phyloP scores from a whole-genome alignment of 1,140 invertebrate genomes.

The Lethrus apterus region DNA sequence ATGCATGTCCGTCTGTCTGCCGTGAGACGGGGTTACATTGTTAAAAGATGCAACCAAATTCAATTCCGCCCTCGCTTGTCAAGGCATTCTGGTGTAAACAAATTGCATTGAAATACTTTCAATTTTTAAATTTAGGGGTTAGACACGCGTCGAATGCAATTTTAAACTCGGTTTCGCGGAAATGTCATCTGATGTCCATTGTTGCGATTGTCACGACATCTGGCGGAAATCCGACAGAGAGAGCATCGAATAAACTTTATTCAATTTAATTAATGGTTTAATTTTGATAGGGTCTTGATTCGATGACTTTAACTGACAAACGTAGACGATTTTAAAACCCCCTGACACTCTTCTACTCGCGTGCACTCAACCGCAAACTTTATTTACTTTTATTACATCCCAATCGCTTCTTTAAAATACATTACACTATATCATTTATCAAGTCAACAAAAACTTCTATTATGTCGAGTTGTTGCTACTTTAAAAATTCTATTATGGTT shows the following conservation, averaged over 20 bases:
- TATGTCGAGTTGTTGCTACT: too few species aligned
- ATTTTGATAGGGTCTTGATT: conserved; percentile 23
- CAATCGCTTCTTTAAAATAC: conserved; percentile 4
- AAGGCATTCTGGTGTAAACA: conserved; percentile 33
- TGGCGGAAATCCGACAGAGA: conserved; percentile 35
- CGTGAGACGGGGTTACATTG: conserved; percentile 29
- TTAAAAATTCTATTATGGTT: too few species aligned
- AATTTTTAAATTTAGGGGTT: conserved; percentile 33
- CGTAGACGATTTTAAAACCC: conserved; percentile 15
- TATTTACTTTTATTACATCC: conserved; percentile 8
- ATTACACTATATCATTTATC: not conserved
- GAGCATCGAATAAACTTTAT: conserved; percentile 18
- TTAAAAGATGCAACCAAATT: conserved; percentile 31
- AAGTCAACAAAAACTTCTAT: too few species aligned
- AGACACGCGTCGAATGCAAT: conserved; percentile 19
- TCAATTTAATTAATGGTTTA: conserved; percentile 38
- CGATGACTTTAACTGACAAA: conserved; percentile 19
- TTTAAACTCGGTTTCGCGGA: conserved; percentile 31
- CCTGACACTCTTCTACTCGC: conserved; percentile 1
- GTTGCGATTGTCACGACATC: conserved; percentile 30
- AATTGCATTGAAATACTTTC: conserved; percentile 35
- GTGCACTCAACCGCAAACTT: conserved; percentile 17
- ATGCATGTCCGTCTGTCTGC: conserved; percentile 29
- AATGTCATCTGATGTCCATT: conserved; percentile 32
- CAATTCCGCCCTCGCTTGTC: conserved; percentile 31